Conservation (phyloP, 1,140 invertebrate genomes). For the Ceratina japonica region DNA sequence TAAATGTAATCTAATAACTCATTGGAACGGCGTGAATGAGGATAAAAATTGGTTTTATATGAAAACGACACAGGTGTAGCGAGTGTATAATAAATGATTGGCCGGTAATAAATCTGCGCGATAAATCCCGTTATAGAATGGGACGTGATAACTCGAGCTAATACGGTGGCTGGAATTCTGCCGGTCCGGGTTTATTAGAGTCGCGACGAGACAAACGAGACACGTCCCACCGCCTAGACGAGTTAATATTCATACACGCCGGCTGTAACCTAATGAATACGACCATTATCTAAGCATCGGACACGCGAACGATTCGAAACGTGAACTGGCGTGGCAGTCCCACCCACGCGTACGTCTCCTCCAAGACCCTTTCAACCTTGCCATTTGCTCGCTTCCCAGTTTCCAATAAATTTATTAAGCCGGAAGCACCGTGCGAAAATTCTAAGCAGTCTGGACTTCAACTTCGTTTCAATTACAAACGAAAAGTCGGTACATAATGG, state of each 20-base stretch:
- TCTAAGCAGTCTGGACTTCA: too few relatives aligned
- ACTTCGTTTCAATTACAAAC: too few relatives aligned
- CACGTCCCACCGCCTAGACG: conserved; percentile 32
- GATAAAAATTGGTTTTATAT: too few relatives aligned
- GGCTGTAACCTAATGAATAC: conserved; percentile 26
- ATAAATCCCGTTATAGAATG: neutral
- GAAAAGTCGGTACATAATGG: too few relatives aligned
- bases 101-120: neutral
- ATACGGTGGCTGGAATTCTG: neutral
- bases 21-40: too few relatives aligned
- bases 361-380: neutral
- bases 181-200: conserved; percentile 5
- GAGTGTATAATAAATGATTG: neutral
- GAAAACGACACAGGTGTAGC: neutral
- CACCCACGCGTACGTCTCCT: conserved; percentile 22
- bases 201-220: conserved; percentile 25
- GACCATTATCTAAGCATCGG: conserved; percentile 41
- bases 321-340: conserved; percentile 38
- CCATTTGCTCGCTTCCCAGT: too few relatives aligned
- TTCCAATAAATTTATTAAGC: too few relatives aligned
- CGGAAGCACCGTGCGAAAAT: too few relatives aligned
- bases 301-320: conserved; percentile 23
- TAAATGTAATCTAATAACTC: too few relatives aligned
- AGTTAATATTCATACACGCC: conserved; percentile 45
- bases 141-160: neutral